These are phyloP conservation scores for Hippopotamyrus pictus DNA, from an alignment of 2,797 vertebrate genomes.

Conservation along the genomic window DNA sequence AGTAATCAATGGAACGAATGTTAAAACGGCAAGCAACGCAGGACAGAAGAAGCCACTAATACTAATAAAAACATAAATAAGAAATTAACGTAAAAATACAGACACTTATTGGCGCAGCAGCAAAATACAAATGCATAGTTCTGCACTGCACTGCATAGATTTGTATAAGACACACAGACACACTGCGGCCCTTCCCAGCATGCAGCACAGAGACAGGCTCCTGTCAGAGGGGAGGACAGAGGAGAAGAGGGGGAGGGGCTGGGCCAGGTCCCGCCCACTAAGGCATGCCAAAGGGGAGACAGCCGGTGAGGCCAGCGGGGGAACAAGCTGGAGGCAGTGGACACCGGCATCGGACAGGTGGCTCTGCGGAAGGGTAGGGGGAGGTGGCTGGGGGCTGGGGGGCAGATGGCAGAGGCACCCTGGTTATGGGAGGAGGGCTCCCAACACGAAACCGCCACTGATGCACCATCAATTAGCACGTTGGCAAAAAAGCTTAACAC, in stretches of 20 bases:
- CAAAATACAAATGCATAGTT: neutral
- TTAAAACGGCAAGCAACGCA: neutral
- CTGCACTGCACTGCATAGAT: neutral
- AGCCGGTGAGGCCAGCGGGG: slow-evolving; percentile 11
- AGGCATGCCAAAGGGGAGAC: neutral
- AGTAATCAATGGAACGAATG: neutral
- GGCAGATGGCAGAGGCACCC: slow-evolving; percentile 19
- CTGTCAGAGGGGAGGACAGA: neutral
- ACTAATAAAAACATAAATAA: neutral
- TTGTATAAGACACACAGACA: neutral
- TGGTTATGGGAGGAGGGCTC: neutral
- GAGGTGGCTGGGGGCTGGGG: slow-evolving; percentile 8
- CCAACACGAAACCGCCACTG: neutral
- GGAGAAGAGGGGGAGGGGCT: neutral
- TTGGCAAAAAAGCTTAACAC: slow-evolving; percentile 12
- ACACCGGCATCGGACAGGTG: slow-evolving; percentile 21
- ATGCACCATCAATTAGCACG: neutral
- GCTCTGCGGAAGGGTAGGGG: slow-evolving; percentile 17
- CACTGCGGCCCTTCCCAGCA: neutral
- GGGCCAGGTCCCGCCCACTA: neutral
- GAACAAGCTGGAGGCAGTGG: neutral
- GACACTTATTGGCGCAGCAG: neutral
- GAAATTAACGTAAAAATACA: neutral
- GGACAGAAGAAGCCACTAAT: neutral
- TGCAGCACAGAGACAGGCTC: neutral